These are phyloP conservation scores for Ceuthmochares aereus DNA, from an alignment of 2,113 vertebrate genomes.

Conservation along the genomic window DNA sequence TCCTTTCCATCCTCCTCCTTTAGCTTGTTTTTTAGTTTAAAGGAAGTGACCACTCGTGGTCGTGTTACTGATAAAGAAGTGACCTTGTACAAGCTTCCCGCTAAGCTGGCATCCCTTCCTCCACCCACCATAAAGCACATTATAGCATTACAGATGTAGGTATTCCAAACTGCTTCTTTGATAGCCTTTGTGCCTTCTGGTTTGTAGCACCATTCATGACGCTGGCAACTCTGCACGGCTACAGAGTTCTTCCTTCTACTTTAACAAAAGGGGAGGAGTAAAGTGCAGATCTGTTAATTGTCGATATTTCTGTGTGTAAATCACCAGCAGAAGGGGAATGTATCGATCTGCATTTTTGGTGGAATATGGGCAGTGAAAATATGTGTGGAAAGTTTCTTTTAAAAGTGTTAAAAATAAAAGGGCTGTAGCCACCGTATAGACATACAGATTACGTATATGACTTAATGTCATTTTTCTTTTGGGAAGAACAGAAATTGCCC, in stretches of 20 bases:
- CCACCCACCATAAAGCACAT: slow-evolving; percentile 36
- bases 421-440: background rate
- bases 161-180: slow-evolving; percentile 51
- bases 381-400: background rate
- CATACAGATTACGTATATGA: background rate
- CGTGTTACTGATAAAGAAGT: slow-evolving; percentile 21
- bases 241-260: background rate
- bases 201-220: slow-evolving; percentile 67
- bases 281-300: background rate
- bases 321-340: background rate
- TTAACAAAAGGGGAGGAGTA: background rate
- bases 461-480: background rate
- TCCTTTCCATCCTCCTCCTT: slow-evolving; percentile 53
- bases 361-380: background rate
- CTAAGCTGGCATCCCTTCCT: background rate
- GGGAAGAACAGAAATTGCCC: background rate
- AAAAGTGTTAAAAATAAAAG: background rate
- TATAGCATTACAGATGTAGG: slow-evolving; percentile 71
- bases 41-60: background rate
- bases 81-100: slow-evolving; percentile 27
- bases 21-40: slow-evolving; percentile 19
- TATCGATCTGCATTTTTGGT: background rate
- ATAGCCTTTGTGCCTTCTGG: background rate
- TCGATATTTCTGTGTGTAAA: background rate
- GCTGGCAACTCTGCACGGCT: slow-evolving; percentile 62